phyloP scores from a whole-genome alignment of 2,113 vertebrate species.

The Chlamydotis undulata region DNA sequence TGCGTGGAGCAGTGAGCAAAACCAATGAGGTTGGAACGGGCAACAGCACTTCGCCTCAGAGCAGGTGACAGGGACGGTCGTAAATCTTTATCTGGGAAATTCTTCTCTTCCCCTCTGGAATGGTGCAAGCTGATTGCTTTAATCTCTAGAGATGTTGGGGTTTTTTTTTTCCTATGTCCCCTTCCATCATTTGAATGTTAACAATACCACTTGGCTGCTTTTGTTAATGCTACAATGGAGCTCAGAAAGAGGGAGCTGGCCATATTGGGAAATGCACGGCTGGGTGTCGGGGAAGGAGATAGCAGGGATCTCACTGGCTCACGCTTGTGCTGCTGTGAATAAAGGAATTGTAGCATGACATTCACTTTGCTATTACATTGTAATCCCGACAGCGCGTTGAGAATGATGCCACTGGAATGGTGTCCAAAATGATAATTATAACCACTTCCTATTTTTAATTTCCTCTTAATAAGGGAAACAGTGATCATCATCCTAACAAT shows the following conservation, averaged over 20 bases:
- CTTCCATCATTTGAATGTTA: background rate
- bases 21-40: background rate
- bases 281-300: background rate
- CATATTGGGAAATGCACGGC: background rate
- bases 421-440: slow-evolving; percentile 36
- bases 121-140: background rate
- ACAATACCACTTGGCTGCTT: slow-evolving; percentile 17
- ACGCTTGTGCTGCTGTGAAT: background rate
- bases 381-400: background rate
- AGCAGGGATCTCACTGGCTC: background rate
- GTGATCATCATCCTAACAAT: background rate
- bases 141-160: background rate
- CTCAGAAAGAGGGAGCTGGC: background rate
- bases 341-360: background rate
- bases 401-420: background rate
- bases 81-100: background rate
- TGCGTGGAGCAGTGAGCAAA: background rate
- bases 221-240: slow-evolving; percentile 12
- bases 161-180: background rate
- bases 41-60: background rate
- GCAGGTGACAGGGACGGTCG: background rate
- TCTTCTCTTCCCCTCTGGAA: background rate
- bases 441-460: slow-evolving; percentile 58
- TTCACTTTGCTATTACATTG: slow-evolving; percentile 6
- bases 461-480: background rate